Conservation (phyloP, 2,888 invertebrate species). For the Dryobotodes eremita region DNA sequence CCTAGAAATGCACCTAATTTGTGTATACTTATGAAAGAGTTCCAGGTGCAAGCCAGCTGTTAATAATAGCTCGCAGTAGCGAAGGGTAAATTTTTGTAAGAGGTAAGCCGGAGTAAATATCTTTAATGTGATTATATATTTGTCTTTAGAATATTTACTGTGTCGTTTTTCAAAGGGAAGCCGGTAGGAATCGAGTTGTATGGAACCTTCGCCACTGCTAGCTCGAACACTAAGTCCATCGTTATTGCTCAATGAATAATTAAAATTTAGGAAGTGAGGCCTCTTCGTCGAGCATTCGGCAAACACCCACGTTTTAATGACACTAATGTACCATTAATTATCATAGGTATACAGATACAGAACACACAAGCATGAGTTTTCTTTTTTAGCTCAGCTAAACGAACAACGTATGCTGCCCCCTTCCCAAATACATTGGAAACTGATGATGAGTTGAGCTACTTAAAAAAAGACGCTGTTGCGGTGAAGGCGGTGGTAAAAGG, state of each 20-base stretch:
- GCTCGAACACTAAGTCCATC: too few relatives aligned
- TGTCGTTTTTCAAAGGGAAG: too few relatives aligned
- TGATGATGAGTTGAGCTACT: neutral
- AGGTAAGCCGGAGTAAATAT: too few relatives aligned
- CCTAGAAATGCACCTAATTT: constrained; percentile 3
- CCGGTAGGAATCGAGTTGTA: too few relatives aligned
- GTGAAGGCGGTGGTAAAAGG: neutral
- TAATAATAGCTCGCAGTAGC: constrained; percentile 26
- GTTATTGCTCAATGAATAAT: constrained; percentile 16
- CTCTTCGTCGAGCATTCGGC: neutral
- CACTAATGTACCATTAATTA: constrained; percentile 21
- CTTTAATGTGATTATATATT: too few relatives aligned
- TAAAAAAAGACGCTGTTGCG: neutral
- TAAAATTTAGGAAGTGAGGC: constrained; percentile 17
- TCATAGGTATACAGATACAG: neutral
- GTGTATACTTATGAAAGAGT: constrained; percentile 12
- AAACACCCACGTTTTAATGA: constrained; percentile 23
- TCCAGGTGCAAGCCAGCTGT: neutral
- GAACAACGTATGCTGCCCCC: neutral
- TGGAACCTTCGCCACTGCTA: too few relatives aligned
- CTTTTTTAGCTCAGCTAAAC: neutral
- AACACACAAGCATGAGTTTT: too few relatives aligned
- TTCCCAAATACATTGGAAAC: neutral
- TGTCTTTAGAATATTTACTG: too few relatives aligned
- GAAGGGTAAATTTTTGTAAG: too few relatives aligned